Evolutionary conservation across 2,888 invertebrate genomes (phyloP).

Genomic region (Serrognathus titanus): DNA sequence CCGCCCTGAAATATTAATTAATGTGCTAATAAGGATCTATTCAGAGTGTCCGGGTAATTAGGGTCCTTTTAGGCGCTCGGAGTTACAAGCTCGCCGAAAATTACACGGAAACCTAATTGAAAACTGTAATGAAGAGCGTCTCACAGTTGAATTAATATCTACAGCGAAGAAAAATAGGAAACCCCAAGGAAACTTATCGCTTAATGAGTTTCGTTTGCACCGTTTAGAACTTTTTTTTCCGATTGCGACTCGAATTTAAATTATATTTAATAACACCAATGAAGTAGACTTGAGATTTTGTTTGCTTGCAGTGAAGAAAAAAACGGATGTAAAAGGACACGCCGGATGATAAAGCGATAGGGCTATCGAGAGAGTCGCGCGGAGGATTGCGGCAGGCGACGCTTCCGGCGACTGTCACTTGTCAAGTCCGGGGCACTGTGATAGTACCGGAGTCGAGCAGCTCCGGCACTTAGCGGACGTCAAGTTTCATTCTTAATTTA

Average conservation of each 20-base stretch:
- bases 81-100: background rate
- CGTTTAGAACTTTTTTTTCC: background rate
- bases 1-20: too few species aligned
- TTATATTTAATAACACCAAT: background rate
- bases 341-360: background rate
- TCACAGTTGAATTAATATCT: background rate
- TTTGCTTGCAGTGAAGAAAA: background rate
- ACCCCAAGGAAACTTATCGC: background rate
- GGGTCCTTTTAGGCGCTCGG: too few species aligned
- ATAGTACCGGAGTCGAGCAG: background rate
- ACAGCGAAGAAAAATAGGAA: background rate
- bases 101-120: background rate
- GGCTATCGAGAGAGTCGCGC: background rate
- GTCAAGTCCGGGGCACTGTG: background rate
- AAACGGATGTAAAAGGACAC: background rate
- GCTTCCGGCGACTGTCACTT: conserved; percentile 2
- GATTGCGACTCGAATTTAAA: background rate
- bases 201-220: background rate
- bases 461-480: conserved; percentile 2
- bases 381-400: background rate
- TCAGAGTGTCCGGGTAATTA: too few species aligned
- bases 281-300: background rate
- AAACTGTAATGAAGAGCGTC: background rate
- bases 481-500: conserved; percentile 2
- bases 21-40: too few species aligned